Evolutionary conservation across 2,888 invertebrate genomes (phyloP).

Genomic region (Eilema caniola): DNA sequence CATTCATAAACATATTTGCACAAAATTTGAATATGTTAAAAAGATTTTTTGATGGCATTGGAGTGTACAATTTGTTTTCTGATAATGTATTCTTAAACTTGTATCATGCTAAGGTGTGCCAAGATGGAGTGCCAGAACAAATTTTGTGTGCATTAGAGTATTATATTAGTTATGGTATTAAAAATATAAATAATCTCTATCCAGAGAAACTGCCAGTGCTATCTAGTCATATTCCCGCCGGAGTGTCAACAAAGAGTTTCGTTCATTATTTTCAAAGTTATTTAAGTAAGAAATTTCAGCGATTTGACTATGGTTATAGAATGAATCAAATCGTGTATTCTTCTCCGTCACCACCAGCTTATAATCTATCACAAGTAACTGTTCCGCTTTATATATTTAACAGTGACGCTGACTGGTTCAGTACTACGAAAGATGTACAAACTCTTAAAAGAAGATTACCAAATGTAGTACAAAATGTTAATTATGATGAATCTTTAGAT

Average conservation of each 20-base stretch:
- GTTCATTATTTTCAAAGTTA: conserved; percentile 75
- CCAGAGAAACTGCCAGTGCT: conserved; percentile 66
- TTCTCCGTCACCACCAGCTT: conserved; percentile 64
- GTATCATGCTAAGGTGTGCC: conserved; percentile 68
- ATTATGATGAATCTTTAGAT: conserved; percentile 65
- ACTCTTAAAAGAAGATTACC: conserved; percentile 61
- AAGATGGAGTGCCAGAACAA: conserved; percentile 54
- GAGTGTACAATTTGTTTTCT: conserved; percentile 70
- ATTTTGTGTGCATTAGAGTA: conserved; percentile 71
- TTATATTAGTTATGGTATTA: conserved; percentile 68
- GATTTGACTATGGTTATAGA: conserved; percentile 67
- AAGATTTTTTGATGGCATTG: conserved; percentile 56
- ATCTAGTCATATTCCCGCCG: conserved; percentile 75
- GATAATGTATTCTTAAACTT: conserved; percentile 58
- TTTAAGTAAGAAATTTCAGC: conserved; percentile 67
- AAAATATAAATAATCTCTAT: conserved; percentile 64
- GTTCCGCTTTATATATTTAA: conserved; percentile 68
- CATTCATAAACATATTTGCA: conserved; percentile 65
- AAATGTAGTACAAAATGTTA: conserved; percentile 60
- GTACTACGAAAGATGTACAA: conserved; percentile 64
- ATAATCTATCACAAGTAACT: conserved; percentile 65
- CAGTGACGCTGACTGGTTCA: conserved; percentile 76
- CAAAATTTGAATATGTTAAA: conserved; percentile 56
- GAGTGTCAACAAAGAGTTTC: conserved; percentile 70
- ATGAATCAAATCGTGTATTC: conserved; percentile 63